Percentiles rank a stretch among this genome's conserved stretches.
These are phyloP conservation scores for Mystacides longicornis DNA, from an alignment of 2,888 invertebrate genomes.

Conservation along the genomic window DNA sequence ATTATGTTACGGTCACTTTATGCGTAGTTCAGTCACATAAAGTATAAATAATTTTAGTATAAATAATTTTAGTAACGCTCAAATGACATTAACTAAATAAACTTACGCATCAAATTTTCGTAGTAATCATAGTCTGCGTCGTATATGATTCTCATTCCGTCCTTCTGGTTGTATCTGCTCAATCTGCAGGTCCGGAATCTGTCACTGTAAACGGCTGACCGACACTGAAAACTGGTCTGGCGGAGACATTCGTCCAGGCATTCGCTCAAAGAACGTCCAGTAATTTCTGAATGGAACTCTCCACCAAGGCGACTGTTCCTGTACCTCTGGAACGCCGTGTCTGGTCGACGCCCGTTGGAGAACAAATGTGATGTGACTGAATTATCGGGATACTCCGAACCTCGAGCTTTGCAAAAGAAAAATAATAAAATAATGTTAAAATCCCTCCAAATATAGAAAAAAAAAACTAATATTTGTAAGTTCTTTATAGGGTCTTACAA, in stretches of 20 bases:
- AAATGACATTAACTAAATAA: no score
- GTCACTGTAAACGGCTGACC: conserved; percentile 83
- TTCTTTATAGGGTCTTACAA: no score
- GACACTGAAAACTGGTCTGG: conserved; percentile 84
- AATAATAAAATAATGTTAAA: no score
- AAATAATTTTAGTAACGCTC: no score
- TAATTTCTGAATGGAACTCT: conserved; percentile 85
- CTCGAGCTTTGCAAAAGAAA: conserved; percentile 62
- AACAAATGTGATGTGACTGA: conserved; percentile 78
- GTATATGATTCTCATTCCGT: conserved; percentile 81
- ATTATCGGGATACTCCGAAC: conserved; percentile 84
- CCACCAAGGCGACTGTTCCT: conserved; percentile 80
- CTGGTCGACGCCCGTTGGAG: conserved; percentile 72
- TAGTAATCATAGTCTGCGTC: conserved; percentile 91
- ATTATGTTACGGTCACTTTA: no score
- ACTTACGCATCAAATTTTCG: conserved; percentile 88
- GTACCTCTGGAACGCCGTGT: conserved; percentile 84
- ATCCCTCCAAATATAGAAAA: no score
- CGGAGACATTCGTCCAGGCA: conserved; percentile 84
- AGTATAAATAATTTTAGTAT: no score
- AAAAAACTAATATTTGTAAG: no score
- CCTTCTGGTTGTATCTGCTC: conserved; percentile 79
- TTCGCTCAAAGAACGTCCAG: conserved; percentile 79
- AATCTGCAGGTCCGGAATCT: conserved; percentile 76
- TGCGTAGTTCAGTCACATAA: no score